A percentile compares a stretch with the other conserved stretches of the same genome.
Evolutionary conservation across 2,888 invertebrate genomes (phyloP).

Genomic region (Andrena flavipes): DNA sequence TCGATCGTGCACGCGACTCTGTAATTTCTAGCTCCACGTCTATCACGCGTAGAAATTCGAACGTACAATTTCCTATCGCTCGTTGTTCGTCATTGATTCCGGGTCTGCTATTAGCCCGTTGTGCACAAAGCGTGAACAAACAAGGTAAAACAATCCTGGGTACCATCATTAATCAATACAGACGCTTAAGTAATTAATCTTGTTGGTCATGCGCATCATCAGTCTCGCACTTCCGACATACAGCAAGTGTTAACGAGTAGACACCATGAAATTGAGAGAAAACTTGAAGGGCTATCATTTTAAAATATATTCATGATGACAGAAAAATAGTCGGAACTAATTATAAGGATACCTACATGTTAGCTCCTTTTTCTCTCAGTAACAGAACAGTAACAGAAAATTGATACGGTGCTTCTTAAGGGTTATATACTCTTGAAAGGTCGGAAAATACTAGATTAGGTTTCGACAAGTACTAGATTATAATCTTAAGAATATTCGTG

Average conservation of each 20-base stretch:
- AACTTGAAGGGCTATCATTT: not conserved
- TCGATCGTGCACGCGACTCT: slow-evolving; percentile 19
- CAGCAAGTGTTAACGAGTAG: not conserved
- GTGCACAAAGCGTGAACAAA: slow-evolving; percentile 8
- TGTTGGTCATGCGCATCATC: not conserved
- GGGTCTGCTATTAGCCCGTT: slow-evolving; percentile 12
- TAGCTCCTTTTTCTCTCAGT: no score
- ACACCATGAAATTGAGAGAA: not conserved
- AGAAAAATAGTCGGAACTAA: no score
- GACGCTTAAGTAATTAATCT: slow-evolving; percentile 15
- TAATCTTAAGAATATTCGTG: no score
- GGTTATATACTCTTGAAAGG: no score
- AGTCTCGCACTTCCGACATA: slow-evolving; percentile 3
- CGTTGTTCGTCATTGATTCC: slow-evolving; percentile 19
- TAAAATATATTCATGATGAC: not conserved
- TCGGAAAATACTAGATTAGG: no score
- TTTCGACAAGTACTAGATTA: no score
- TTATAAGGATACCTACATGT: no score
- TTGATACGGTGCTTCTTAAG: no score
- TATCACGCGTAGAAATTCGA: slow-evolving; percentile 44
- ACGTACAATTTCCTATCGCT: slow-evolving; percentile 34
- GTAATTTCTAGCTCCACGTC: slow-evolving; percentile 52
- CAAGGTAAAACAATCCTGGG: slow-evolving; percentile 14
- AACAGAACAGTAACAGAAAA: no score
- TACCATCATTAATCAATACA: slow-evolving; percentile 9